Conservation (phyloP, 2,888 invertebrate genomes). For the Lobophora halterata region DNA sequence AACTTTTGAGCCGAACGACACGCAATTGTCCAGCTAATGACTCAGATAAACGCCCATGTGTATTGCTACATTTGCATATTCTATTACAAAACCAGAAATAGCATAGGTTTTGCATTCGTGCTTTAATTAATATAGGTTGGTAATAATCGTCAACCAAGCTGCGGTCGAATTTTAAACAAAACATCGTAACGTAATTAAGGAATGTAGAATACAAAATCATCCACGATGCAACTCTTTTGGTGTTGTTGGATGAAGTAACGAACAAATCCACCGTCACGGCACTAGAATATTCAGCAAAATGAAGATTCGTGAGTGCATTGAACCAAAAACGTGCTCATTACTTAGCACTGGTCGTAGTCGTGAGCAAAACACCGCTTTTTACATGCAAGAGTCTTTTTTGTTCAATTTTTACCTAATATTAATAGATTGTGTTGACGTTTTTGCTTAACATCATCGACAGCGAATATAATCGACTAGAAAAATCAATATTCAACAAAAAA, state of each 20-base stretch:
- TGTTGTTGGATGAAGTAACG: constrained; percentile 49
- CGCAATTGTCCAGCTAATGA: constrained; percentile 49
- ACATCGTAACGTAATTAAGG: constrained; percentile 21
- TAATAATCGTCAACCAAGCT: too few relatives aligned
- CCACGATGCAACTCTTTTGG: constrained; percentile 53
- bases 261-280: constrained; percentile 63
- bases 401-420: constrained; percentile 54
- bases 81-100: constrained; percentile 32
- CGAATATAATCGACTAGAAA: constrained; percentile 50
- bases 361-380: constrained; percentile 64
- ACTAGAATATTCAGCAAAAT: constrained; percentile 66
- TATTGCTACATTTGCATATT: constrained; percentile 36
- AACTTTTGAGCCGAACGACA: constrained; percentile 39
- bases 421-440: constrained; percentile 61
- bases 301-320: constrained; percentile 74
- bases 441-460: constrained; percentile 46
- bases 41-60: constrained; percentile 44
- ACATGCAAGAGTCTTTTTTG: constrained; percentile 59
- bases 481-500: constrained; percentile 49
- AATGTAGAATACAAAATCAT: constrained; percentile 37
- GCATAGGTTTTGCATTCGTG: too few relatives aligned
- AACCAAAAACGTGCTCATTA: constrained; percentile 76
- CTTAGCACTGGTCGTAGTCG: constrained; percentile 65
- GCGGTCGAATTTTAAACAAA: constrained; percentile 21
- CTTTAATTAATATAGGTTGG: too few relatives aligned